Base-by-base conservation (phyloP, 2,113 vertebrate species). In the Hyperopisus bebe region DNA sequence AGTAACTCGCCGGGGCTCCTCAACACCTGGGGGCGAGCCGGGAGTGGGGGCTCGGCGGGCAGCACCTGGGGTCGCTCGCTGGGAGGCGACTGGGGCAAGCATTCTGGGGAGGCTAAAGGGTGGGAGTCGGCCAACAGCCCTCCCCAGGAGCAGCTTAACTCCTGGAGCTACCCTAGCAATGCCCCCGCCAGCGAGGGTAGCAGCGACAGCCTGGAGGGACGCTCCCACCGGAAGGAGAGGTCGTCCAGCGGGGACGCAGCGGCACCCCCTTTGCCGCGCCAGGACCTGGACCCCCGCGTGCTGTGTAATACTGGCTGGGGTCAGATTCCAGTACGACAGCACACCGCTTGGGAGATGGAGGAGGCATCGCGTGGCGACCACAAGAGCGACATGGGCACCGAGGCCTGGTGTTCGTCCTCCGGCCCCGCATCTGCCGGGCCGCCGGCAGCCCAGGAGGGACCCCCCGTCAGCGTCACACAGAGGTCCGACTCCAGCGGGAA, bases 281-380 rank as follows among this genome's bases (percentile, higher is more conserved):
- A 95, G 88, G 98, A 99, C 92, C 96, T 99, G 90, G 98, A 99
- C 94, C 98, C 98, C 42, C 95, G 97, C 91, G 98, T 99, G 91
- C 95, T 99, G 93, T 98, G 97, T 93, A 99, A 99, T 93, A 96
- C 97, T 0, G 98, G 98, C 53, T 99, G 98, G 98, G 98, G 98
- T 92, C 98, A 99, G 95, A 99, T 98, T 90, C 98, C 98, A 51
- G 98, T 99, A 80, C 97, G 97, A 92, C 98, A 99, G 93, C 98
- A 99, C 95, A 99, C 97, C 92, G 97, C 97, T 92, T 99, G 98
- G 98, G 98, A 99, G 95, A 98, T 98, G 96, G 98, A 99, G 94
- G 97, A 98, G 94, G 97, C 96, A 93, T 95, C 95, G 85, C 93
- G 96, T 92, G 94, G 96, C 47, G 96, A 98, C 91, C 93, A 94